Evolutionary conservation across 2,888 invertebrate species (phyloP).

Genomic region (Morpho helenor): DNA sequence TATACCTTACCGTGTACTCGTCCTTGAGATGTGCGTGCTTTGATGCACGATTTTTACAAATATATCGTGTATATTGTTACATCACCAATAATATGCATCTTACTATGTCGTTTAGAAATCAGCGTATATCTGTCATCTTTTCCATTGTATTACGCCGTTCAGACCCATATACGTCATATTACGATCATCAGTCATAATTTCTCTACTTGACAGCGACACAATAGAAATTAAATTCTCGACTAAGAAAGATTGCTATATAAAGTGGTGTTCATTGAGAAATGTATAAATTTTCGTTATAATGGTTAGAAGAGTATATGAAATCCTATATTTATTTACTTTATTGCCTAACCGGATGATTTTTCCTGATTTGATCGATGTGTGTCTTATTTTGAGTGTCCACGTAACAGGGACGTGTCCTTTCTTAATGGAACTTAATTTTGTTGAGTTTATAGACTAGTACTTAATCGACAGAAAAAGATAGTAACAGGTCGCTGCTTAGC

Average conservation of each 20-base stretch:
- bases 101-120: conserved; percentile 36
- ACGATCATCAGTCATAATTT: conserved; percentile 14
- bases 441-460: too few relatives aligned
- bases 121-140: conserved; percentile 34
- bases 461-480: too few relatives aligned
- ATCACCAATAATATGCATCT: conserved; percentile 40
- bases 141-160: conserved; percentile 32
- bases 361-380: too few relatives aligned
- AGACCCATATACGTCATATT: conserved; percentile 14
- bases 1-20: conserved; percentile 47
- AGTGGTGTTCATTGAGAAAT: not conserved
- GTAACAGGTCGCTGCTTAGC: too few relatives aligned
- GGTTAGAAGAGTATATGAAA: too few relatives aligned
- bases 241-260: not conserved
- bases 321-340: too few relatives aligned
- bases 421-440: too few relatives aligned
- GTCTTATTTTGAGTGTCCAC: too few relatives aligned
- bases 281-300: too few relatives aligned
- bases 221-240: conserved; percentile 9
- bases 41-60: conserved; percentile 50
- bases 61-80: conserved; percentile 33
- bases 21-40: conserved; percentile 59
- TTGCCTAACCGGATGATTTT: too few relatives aligned
- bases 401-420: too few relatives aligned
- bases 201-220: conserved; percentile 1